Base-by-base conservation (phyloP, 64 coral and sea anemone species). In the Orbicella faveolata region DNA sequence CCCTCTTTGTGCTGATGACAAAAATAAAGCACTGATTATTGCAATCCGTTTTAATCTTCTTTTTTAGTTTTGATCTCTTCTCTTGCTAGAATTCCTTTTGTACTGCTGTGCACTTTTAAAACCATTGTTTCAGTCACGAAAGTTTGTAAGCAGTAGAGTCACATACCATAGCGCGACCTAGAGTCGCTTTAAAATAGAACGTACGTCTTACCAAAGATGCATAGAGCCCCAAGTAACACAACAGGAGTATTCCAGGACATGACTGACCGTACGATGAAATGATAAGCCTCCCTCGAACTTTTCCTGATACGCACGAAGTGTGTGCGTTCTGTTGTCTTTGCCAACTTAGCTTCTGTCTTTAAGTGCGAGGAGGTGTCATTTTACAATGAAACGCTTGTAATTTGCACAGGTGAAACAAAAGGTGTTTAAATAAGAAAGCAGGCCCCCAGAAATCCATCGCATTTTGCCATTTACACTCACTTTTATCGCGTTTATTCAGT, bases 381-480 rank as follows among this genome's bases (percentile, higher is more conserved):
- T n/a, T 2, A 15, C 25, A n/a, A 70, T n/a, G 21, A 70, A 10
- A 25, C 2, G 21, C 0, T 70, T 26, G 21, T 17, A 3, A n/a
- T 72, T 52, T 67, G 39, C 4, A 52, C 63, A 73, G 37, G 65
- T 85, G 82, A 33, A 55, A 79, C 3, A 20, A 52, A 44, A 73
- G 82, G 36, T 85, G 64, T 85, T 85, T 52, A 37, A 85, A 73
- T 52, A 85, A 20, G 16, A 72, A n/a, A 36, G 55, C 55, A 52
- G 57, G n/a, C 3, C 0, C 25, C 20, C 4, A 25, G 67, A 70
- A 70, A 33, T 33, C 10, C 6, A 23, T 23, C 21, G 3, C 67
- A 23, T 10, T 70, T 70, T 70, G 20, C 20, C 21, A 70, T 9
- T 70, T 70, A 11, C 9, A n/a, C 67, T 70, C 25, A 10, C 21